Conservation (phyloP, 2,888 invertebrate species). For the Daptonema setosum region DNA sequence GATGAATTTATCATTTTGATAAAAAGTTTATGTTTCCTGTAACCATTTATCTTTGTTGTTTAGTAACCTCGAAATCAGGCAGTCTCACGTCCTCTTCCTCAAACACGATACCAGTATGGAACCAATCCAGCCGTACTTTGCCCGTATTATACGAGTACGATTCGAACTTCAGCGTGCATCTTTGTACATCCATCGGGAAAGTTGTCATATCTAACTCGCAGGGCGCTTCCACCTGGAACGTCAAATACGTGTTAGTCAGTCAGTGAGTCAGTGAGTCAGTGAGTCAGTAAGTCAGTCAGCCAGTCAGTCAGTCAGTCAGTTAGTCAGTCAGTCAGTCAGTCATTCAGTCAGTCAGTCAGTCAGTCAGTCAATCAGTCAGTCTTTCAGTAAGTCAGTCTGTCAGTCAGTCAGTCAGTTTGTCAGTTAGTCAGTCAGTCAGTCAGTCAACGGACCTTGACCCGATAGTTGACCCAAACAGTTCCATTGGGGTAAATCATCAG, state of each 20-base stretch:
- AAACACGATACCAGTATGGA: not conserved
- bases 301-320: too few relatives aligned
- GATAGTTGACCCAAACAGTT: constrained; percentile 9
- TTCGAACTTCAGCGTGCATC: not conserved
- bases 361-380: too few relatives aligned
- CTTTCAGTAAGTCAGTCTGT: too few relatives aligned
- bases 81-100: not conserved
- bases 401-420: too few relatives aligned
- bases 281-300: too few relatives aligned
- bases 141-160: constrained; percentile 1
- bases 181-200: constrained; percentile 5
- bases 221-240: constrained; percentile 6
- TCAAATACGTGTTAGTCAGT: not conserved
- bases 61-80: not conserved
- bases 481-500: constrained; percentile 9
- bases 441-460: constrained; percentile 9
- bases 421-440: too few relatives aligned
- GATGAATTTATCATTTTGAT: too few relatives aligned
- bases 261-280: too few relatives aligned
- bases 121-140: constrained; percentile 1
- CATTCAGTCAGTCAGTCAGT: too few relatives aligned
- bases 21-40: too few relatives aligned
- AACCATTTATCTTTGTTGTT: not conserved
- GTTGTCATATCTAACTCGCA: constrained; percentile 9
- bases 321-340: too few relatives aligned